phyloP scores from a whole-genome alignment of 2,113 vertebrate species.

The Hypanus sabinus region DNA sequence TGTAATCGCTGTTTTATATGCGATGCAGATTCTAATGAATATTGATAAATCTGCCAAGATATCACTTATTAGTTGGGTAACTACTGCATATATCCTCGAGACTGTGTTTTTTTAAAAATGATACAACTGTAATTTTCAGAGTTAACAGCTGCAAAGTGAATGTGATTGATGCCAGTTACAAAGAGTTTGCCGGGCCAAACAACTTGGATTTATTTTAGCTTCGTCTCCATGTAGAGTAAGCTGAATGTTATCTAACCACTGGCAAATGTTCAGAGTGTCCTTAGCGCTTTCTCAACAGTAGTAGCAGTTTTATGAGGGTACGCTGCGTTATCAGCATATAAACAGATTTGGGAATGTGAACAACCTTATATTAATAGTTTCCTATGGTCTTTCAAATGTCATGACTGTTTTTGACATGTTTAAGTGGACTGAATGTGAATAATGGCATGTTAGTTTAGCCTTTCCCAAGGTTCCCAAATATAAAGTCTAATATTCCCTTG shows the following conservation, averaged over 20 bases:
- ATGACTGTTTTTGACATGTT: constrained; percentile 22
- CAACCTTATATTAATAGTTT: constrained; percentile 21
- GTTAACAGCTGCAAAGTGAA: background rate
- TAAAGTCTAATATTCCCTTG: background rate
- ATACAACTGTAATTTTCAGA: background rate
- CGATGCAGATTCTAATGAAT: background rate
- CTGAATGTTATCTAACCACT: constrained; percentile 27
- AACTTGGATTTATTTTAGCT: background rate
- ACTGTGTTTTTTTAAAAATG: background rate
- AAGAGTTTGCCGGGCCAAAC: background rate
- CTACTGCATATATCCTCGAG: background rate
- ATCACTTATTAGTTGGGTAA: background rate
- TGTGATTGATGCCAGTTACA: background rate
- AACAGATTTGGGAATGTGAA: constrained; percentile 19
- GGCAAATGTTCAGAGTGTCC: constrained; percentile 15
- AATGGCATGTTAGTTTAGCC: constrained; percentile 15
- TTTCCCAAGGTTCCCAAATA: constrained; percentile 1
- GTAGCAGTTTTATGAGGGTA: constrained; percentile 28
- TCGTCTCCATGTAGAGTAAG: background rate
- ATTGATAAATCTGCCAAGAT: background rate
- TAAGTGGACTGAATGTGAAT: constrained; percentile 9
- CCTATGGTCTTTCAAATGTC: constrained; percentile 20
- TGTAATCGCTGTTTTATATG: background rate
- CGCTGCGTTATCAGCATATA: constrained; percentile 26
- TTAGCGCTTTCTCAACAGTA: constrained; percentile 1